These are phyloP conservation scores for Hipparchia semele DNA, from an alignment of 2,888 invertebrate species.

Conservation along the genomic window DNA sequence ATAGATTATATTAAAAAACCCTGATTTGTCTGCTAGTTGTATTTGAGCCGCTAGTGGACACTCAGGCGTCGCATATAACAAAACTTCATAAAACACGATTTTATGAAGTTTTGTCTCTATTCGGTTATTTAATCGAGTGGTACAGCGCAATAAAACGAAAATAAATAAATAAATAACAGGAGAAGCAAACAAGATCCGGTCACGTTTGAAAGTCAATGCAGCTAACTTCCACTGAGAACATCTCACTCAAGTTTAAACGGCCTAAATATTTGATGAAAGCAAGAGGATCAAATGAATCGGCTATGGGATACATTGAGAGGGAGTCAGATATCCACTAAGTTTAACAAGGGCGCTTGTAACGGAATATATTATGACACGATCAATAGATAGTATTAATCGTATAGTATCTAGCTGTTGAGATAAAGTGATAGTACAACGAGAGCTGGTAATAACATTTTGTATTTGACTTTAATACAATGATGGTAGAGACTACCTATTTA, in stretches of 20 bases:
- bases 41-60: too few species aligned
- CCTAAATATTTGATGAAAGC: slow-evolving; percentile 79
- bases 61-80: too few species aligned
- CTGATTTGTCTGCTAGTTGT: too few species aligned
- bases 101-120: too few species aligned
- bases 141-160: slow-evolving; percentile 40
- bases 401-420: slow-evolving; percentile 40
- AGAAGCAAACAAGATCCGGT: slow-evolving; percentile 45
- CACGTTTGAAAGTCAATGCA: slow-evolving; percentile 57
- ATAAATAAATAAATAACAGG: slow-evolving; percentile 48
- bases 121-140: too few species aligned
- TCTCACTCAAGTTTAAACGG: slow-evolving; percentile 73
- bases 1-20: too few species aligned
- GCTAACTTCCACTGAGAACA: slow-evolving; percentile 55
- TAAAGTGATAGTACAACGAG: slow-evolving; percentile 35
- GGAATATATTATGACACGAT: slow-evolving; percentile 73
- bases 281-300: slow-evolving; percentile 77
- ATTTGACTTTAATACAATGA: not conserved
- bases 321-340: slow-evolving; percentile 60
- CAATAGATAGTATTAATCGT: slow-evolving; percentile 58
- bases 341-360: slow-evolving; percentile 76
- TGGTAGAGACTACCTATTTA: not conserved
- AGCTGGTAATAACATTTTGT: not conserved
- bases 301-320: slow-evolving; percentile 62
- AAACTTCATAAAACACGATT: too few species aligned